Evolutionary conservation across 2,888 invertebrate genomes (phyloP), one percentile per base, ranked within the genome.

Genomic region (Drosophila ustulata): DNA sequence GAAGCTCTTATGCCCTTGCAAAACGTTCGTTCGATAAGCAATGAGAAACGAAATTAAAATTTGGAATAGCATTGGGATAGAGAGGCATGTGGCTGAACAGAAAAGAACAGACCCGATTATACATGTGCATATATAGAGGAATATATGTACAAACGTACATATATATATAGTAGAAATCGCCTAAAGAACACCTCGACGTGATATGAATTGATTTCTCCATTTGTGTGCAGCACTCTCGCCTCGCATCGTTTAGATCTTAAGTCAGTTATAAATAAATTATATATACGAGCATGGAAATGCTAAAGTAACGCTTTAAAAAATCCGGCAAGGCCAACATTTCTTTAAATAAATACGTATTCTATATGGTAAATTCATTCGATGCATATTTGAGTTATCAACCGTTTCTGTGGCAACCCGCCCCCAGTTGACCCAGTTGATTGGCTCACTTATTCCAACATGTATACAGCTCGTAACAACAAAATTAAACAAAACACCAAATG

Each of bases 1-100:
- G 78, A 72, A 30, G 46, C 32, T 37, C 47, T 37, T 26, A 73
- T 78, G 75, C 75, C 69, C 74, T 75, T 75, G 78, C 68, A 43
- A 37, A 52, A 50, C 28, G 41, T 47, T 47, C 28, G 41, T 46
- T 47, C 45, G 13, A 3, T 4, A 23, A 52, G 41, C 55, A 52
- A 57, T 50, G 59, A 23, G 34, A 59, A 52, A 37, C 34, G 55
- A 61, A 71, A 55, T 63, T 55, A 55, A 13, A 71, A 59, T 69
- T 71, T 47, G 5, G 37, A 11, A 58, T 76, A 58, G 43, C 71
- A 58, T 62, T 76, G 71, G 53, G 25, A 43, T 5, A 39, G 13
- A 34, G 18, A 25, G 18, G 18, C 18, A 34, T 49, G 51, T 50
- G 49, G 8, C 39, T 47, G 50, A 39, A 39, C 43, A 57, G 43